These are phyloP conservation scores for Carlito syrichta DNA, from an alignment of 2,113 vertebrate genomes.

Conservation along the genomic window DNA sequence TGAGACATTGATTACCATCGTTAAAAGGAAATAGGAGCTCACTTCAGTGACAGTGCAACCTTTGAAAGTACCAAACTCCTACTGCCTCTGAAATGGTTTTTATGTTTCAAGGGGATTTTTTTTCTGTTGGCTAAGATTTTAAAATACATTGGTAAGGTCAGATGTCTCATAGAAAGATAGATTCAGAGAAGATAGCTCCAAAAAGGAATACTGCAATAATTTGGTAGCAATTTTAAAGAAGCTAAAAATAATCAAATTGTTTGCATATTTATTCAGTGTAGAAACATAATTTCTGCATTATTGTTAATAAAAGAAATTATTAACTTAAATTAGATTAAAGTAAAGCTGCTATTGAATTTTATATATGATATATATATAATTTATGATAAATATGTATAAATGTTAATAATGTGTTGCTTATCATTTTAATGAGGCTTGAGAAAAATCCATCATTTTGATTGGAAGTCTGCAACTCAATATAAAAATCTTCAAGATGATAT, in stretches of 20 bases:
- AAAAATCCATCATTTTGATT: not conserved
- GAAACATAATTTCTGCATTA: not conserved
- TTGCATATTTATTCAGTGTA: not conserved
- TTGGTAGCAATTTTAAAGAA: not conserved
- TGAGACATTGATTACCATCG: conserved; percentile 4
- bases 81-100: not conserved
- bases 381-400: not conserved
- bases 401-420: not conserved
- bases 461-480: not conserved
- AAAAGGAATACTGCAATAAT: not conserved
- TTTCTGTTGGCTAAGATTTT: not conserved
- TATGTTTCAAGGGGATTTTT: not conserved
- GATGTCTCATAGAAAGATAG: not conserved
- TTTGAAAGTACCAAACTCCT: not conserved
- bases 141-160: not conserved
- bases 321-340: not conserved
- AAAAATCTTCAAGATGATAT: not conserved
- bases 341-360: not conserved
- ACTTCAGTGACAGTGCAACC: conserved; percentile 3
- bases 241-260: not conserved
- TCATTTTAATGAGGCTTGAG: not conserved
- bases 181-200: not conserved
- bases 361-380: not conserved
- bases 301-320: not conserved
- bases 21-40: not conserved